phyloP scores from a whole-genome alignment of 2,113 vertebrate species.

The Oncorhynchus mykiss region DNA sequence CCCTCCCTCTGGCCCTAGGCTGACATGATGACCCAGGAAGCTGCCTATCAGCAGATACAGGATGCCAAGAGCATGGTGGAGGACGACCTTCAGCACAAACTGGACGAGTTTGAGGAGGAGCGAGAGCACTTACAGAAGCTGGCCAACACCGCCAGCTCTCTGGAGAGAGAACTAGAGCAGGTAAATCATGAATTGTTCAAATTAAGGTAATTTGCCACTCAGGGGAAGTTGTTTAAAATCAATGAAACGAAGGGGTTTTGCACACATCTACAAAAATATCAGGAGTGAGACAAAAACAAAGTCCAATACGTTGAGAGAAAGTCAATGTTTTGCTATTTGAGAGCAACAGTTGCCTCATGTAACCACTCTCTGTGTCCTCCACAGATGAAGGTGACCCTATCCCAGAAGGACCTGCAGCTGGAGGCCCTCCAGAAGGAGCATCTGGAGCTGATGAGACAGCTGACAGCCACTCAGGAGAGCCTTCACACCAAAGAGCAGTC shows the following conservation, averaged over 20 bases:
- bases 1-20: constrained; percentile 65
- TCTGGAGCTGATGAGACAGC: constrained; percentile 85
- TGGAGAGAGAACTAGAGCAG: constrained; percentile 90
- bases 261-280: too few species aligned
- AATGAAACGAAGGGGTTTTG: too few species aligned
- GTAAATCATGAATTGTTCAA: constrained; percentile 54
- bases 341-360: background rate
- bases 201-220: too few species aligned
- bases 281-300: too few species aligned
- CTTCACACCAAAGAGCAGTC: constrained; percentile 88
- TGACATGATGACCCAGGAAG: constrained; percentile 96
- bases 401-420: constrained; percentile 89
- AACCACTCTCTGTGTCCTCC: background rate
- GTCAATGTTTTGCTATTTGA: too few species aligned
- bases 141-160: constrained; percentile 78
- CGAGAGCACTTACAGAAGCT: constrained; percentile 84
- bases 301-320: too few species aligned
- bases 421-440: constrained; percentile 88
- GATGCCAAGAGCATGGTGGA: constrained; percentile 96
- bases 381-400: constrained; percentile 83
- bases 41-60: constrained; percentile 93
- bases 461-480: constrained; percentile 85
- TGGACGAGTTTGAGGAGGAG: constrained; percentile 93
- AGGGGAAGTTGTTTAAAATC: too few species aligned
- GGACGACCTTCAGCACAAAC: constrained; percentile 88